phyloP scores from a whole-genome alignment of 2,888 invertebrate genomes.

The Pseudoips prasinana region DNA sequence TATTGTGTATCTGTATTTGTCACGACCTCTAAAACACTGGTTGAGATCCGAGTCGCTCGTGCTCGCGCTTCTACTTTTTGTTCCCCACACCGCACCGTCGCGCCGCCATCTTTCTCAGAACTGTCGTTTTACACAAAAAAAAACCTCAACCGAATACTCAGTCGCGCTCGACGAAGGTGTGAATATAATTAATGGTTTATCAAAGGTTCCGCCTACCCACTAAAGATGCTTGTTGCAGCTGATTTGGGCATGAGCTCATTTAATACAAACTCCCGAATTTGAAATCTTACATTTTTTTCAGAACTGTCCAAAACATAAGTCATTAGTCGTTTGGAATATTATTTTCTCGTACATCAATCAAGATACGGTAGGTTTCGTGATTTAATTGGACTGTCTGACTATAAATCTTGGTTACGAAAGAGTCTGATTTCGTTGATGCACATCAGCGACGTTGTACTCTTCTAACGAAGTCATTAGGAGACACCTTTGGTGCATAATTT shows the following conservation, averaged over 20 bases:
- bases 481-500: slow-evolving; percentile 43
- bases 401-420: slow-evolving; percentile 48
- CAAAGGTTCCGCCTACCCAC: slow-evolving; percentile 62
- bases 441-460: slow-evolving; percentile 26
- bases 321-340: slow-evolving; percentile 32
- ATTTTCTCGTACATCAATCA: slow-evolving; percentile 50
- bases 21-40: slow-evolving; percentile 50
- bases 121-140: slow-evolving; percentile 53
- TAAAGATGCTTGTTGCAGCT: slow-evolving; percentile 38
- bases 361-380: slow-evolving; percentile 38
- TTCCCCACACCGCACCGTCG: slow-evolving; percentile 36
- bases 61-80: slow-evolving; percentile 61
- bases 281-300: slow-evolving; percentile 27
- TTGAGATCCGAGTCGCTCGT: slow-evolving; percentile 53
- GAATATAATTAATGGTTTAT: slow-evolving; percentile 77
- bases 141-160: slow-evolving; percentile 40
- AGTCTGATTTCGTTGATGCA: slow-evolving; percentile 37
- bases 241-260: slow-evolving; percentile 51
- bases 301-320: slow-evolving; percentile 16
- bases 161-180: slow-evolving; percentile 66
- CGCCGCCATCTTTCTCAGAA: slow-evolving; percentile 67
- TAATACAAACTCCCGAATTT: slow-evolving; percentile 30
- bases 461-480: slow-evolving; percentile 38
- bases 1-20: slow-evolving; percentile 41
- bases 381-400: slow-evolving; percentile 46